A percentile compares a stretch with the other conserved stretches of the same genome.
phyloP scores from a whole-genome alignment of 2,113 vertebrate genomes.

The Ciconia boyciana region DNA sequence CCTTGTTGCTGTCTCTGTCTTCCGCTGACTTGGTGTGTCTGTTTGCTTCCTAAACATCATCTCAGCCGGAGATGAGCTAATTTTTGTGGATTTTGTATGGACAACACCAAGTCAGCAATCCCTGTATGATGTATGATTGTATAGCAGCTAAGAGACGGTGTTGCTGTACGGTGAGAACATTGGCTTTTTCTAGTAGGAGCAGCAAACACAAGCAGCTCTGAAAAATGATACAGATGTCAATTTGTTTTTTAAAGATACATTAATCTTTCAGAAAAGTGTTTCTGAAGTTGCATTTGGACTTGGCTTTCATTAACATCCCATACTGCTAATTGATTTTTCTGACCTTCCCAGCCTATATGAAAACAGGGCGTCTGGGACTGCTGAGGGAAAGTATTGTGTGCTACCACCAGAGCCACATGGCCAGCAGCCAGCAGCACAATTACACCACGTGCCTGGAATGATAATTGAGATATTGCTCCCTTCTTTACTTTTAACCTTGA shows the following conservation, averaged over 20 bases:
- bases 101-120: background rate
- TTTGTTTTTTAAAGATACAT: background rate
- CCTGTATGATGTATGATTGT: background rate
- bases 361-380: background rate
- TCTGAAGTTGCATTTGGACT: slow-evolving; percentile 31
- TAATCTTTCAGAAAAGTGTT: slow-evolving; percentile 19
- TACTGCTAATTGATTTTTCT: slow-evolving; percentile 57
- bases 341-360: slow-evolving; percentile 28
- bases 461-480: slow-evolving; percentile 28
- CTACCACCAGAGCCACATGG: slow-evolving; percentile 14
- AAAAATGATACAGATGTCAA: background rate
- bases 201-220: background rate
- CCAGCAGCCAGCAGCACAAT: slow-evolving; percentile 29
- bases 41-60: background rate
- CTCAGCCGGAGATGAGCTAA: background rate
- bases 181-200: background rate
- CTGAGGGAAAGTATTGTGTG: slow-evolving; percentile 7
- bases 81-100: background rate
- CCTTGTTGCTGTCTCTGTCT: background rate
- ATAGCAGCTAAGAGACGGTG: background rate
- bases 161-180: background rate
- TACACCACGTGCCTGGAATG: slow-evolving; percentile 40
- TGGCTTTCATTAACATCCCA: background rate
- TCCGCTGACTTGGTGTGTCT: background rate
- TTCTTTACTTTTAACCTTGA: slow-evolving; percentile 29